phyloP scores from a whole-genome alignment of 2,888 invertebrate species.

The Capitulum mitella region DNA sequence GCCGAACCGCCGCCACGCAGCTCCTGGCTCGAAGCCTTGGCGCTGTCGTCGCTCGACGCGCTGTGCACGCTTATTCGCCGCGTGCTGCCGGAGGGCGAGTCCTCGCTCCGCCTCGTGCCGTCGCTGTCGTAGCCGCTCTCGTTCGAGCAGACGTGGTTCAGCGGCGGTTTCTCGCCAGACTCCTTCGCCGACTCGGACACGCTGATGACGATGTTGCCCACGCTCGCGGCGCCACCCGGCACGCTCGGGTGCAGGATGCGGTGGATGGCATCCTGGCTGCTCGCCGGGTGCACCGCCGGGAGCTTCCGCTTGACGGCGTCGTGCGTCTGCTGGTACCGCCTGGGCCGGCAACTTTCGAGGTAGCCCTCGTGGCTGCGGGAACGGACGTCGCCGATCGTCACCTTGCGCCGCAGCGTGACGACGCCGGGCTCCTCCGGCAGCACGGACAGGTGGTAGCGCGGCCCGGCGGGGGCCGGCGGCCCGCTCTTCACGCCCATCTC shows the following conservation, averaged over 20 bases:
- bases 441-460: conserved; percentile 66
- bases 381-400: conserved; percentile 25
- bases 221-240: neutral
- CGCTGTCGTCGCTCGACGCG: conserved; percentile 8
- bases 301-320: neutral
- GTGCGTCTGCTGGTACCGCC: conserved; percentile 18
- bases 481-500: conserved; percentile 45
- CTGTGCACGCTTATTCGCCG: neutral
- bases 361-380: conserved; percentile 25
- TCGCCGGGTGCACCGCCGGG: neutral
- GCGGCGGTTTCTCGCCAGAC: conserved; percentile 26
- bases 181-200: conserved; percentile 27
- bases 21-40: neutral
- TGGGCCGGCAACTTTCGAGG: conserved; percentile 14
- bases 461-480: conserved; percentile 68
- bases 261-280: neutral
- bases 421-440: conserved; percentile 61
- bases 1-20: neutral
- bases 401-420: conserved; percentile 27
- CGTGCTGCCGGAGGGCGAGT: conserved; percentile 29
- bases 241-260: neutral
- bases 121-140: conserved; percentile 78
- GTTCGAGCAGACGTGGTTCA: conserved; percentile 44
- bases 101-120: conserved; percentile 46
- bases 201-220: neutral